Percentiles rank a stretch among this genome's conserved stretches.
These are phyloP conservation scores for Neoaliturus tenellus DNA, from an alignment of 2,888 invertebrate species.

Conservation along the genomic window DNA sequence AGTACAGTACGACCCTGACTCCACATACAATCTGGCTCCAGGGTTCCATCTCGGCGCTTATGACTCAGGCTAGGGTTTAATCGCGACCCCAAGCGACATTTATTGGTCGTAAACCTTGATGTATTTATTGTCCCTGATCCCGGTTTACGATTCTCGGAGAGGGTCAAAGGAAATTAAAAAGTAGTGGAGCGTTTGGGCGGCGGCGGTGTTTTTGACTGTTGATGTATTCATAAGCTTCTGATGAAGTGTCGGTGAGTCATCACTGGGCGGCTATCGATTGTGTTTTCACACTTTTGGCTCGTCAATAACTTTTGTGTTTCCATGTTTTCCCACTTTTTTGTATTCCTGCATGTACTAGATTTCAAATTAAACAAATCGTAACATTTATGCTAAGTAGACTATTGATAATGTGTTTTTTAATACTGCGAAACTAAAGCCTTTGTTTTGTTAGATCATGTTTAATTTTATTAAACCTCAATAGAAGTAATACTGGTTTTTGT, in stretches of 20 bases:
- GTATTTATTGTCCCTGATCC: conserved; percentile 16
- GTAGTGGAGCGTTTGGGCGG: neutral
- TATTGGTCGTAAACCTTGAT: conserved; percentile 11
- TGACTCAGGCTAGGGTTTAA: neutral
- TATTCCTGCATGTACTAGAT: too few species aligned
- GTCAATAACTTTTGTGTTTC: too few species aligned
- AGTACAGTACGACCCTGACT: neutral
- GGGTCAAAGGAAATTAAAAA: conserved; percentile 45
- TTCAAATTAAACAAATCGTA: too few species aligned
- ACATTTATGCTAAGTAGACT: too few species aligned
- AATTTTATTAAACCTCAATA: too few species aligned
- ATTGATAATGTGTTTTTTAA: too few species aligned
- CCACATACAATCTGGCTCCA: neutral
- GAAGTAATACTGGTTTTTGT: too few species aligned
- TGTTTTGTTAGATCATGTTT: too few species aligned
- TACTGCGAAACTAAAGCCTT: too few species aligned
- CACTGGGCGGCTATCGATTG: too few species aligned
- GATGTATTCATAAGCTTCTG: neutral
- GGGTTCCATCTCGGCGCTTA: neutral
- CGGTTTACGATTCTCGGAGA: conserved; percentile 23
- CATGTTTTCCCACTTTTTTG: too few species aligned
- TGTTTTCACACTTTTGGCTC: too few species aligned
- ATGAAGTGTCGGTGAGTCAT: conserved; percentile 17
- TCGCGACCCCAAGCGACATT: conserved; percentile 16
- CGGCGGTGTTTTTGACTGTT: neutral